These are phyloP conservation scores for Ecliptopera silaceata DNA, from an alignment of 2,888 invertebrate species.

Conservation along the genomic window DNA sequence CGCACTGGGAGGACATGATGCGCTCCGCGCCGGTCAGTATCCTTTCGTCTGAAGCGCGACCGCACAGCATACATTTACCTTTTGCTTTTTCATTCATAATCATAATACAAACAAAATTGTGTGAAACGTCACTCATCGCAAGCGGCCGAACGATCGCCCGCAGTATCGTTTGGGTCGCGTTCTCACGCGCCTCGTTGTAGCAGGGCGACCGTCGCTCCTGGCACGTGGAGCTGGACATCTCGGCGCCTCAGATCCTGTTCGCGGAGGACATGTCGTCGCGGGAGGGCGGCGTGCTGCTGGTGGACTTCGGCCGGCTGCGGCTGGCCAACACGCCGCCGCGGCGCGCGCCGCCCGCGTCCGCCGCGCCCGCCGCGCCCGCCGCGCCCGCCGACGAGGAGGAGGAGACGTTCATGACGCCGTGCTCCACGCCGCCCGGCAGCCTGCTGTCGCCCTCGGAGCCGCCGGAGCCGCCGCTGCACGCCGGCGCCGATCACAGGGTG, in stretches of 20 bases:
- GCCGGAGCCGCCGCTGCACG: slow-evolving; percentile 46
- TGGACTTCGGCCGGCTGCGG: slow-evolving; percentile 95
- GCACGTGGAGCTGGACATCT: slow-evolving; percentile 95
- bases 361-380: slow-evolving; percentile 30
- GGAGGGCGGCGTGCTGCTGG: slow-evolving; percentile 90
- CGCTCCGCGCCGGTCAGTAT: slow-evolving; percentile 40
- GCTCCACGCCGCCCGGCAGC: slow-evolving; percentile 93
- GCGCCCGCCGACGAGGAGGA: slow-evolving; percentile 31
- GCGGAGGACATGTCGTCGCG: slow-evolving; percentile 91
- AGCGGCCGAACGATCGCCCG: no score
- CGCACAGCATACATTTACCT: no score
- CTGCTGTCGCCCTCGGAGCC: slow-evolving; percentile 84
- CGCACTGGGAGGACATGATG: slow-evolving; percentile 56
- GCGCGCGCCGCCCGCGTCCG: slow-evolving; percentile 27
- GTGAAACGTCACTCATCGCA: no score
- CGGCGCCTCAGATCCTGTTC: slow-evolving; percentile 95
- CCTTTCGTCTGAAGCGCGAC: no score
- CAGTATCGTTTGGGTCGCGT: no score
- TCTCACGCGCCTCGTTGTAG: slow-evolving; percentile 18
- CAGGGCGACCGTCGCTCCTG: slow-evolving; percentile 88
- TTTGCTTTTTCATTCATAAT: no score
- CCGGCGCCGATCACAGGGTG: slow-evolving; percentile 31
- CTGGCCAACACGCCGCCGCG: slow-evolving; percentile 58
- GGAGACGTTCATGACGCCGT: slow-evolving; percentile 91
- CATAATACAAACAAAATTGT: no score